Evolutionary conservation across 2,113 vertebrate species (phyloP).

Genomic region (Alaudala cheleensis): DNA sequence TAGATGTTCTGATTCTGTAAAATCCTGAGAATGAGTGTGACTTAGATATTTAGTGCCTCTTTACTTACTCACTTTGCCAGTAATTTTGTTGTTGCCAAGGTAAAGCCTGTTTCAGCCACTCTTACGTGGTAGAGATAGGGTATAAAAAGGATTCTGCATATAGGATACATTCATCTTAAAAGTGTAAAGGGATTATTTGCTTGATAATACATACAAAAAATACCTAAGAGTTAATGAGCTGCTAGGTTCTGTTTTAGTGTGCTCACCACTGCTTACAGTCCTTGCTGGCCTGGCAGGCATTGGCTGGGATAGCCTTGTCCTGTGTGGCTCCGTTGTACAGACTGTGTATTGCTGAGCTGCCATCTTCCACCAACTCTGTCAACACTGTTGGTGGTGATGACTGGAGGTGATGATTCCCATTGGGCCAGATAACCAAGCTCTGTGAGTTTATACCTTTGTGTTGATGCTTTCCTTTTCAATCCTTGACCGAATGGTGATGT

Average conservation of each 20-base stretch:
- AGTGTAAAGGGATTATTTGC: background rate
- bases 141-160: background rate
- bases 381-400: background rate
- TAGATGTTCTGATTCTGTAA: constrained; percentile 12
- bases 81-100: background rate
- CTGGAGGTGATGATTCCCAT: background rate
- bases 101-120: background rate
- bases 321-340: background rate
- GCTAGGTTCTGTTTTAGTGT: background rate
- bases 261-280: background rate
- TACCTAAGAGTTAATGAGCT: background rate
- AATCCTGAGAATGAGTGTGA: background rate
- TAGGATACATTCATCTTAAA: background rate
- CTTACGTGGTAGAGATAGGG: background rate
- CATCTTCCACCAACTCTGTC: background rate
- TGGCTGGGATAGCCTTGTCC: background rate
- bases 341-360: background rate
- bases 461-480: background rate
- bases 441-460: background rate
- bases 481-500: background rate
- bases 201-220: background rate
- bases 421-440: background rate
- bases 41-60: background rate
- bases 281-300: background rate
- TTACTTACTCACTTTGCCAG: background rate